phyloP scores from a whole-genome alignment of 2,888 invertebrate species.

The Ashinkailepas kermadecensis region DNA sequence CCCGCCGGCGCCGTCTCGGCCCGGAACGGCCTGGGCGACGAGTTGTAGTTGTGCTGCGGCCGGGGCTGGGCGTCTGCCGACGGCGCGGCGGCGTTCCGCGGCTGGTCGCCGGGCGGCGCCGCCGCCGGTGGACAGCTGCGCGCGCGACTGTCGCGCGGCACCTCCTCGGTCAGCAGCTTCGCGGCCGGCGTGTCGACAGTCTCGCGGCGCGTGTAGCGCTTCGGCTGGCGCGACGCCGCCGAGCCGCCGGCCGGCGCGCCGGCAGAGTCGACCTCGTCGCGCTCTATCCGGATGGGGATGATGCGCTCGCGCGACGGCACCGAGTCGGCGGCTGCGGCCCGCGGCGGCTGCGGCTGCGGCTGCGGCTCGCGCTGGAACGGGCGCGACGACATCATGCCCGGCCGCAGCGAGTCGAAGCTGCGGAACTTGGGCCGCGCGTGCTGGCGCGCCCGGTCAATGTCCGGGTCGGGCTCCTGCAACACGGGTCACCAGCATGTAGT shows the following conservation, averaged over 20 bases:
- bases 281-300: slow-evolving; percentile 5
- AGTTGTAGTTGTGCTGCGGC: slow-evolving; percentile 10
- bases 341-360: neutral
- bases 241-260: neutral
- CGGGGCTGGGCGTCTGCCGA: neutral
- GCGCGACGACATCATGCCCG: neutral
- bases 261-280: neutral
- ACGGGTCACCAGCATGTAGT: too few relatives aligned
- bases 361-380: neutral
- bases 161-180: neutral
- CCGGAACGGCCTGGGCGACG: slow-evolving; percentile 12
- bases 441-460: neutral
- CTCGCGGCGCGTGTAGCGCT: neutral
- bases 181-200: neutral
- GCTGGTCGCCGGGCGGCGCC: neutral
- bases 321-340: neutral
- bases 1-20: neutral
- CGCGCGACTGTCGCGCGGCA: neutral
- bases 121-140: neutral
- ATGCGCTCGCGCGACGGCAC: neutral
- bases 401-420: neutral
- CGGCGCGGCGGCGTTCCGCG: neutral
- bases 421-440: neutral
- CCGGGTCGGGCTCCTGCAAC: neutral
- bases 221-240: neutral